phyloP scores from a whole-genome alignment of 1,140 invertebrate genomes.

The Sitobion miscanthi region DNA sequence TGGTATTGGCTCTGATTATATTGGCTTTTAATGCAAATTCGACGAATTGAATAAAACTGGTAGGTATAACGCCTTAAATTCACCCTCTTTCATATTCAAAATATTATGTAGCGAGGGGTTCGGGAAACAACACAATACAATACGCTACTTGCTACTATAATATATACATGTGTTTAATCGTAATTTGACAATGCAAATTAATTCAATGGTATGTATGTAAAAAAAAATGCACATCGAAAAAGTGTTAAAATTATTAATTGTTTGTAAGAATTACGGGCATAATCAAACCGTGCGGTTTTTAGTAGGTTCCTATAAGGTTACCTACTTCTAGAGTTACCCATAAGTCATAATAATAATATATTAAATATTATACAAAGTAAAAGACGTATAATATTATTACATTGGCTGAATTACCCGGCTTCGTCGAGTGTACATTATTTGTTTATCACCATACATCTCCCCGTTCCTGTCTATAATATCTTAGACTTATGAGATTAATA shows the following conservation, averaged over 20 bases:
- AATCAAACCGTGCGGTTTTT: not conserved
- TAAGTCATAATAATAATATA: not conserved
- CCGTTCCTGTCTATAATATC: too few relatives aligned
- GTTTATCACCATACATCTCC: too few relatives aligned
- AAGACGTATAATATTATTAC: too few relatives aligned
- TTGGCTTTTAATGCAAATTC: not conserved
- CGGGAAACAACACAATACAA: not conserved
- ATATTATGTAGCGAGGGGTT: conserved; percentile 29
- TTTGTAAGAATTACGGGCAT: not conserved
- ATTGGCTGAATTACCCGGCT: too few relatives aligned
- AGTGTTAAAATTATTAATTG: not conserved
- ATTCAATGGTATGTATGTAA: not conserved
- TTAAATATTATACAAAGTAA: too few relatives aligned
- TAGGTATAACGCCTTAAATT: not conserved
- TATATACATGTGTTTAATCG: conserved; percentile 14
- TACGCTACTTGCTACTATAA: not conserved
- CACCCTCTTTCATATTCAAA: conserved; percentile 36
- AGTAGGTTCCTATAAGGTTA: not conserved
- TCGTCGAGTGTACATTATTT: too few relatives aligned
- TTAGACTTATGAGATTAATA: too few relatives aligned
- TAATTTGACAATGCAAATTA: conserved; percentile 27
- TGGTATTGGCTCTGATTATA: not conserved
- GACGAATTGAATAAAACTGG: conserved; percentile 19
- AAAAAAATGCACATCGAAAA: not conserved
- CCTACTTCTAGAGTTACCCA: not conserved